phyloP scores from a whole-genome alignment of 2,888 invertebrate species.

The Idaea straminata region DNA sequence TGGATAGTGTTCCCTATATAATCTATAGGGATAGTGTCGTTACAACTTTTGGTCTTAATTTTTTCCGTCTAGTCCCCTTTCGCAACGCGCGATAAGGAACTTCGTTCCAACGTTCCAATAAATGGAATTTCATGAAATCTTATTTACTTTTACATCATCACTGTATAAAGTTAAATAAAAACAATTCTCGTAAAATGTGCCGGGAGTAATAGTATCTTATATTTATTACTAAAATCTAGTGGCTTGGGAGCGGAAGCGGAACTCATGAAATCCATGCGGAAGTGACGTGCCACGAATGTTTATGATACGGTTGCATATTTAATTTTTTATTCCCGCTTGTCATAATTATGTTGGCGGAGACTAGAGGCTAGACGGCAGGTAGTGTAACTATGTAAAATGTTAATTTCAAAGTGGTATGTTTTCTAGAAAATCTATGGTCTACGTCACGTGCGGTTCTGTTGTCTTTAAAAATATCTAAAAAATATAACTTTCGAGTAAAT shows the following conservation, averaged over 20 bases:
- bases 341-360: slow-evolving; percentile 24
- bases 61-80: too few species aligned
- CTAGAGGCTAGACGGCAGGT: slow-evolving; percentile 1
- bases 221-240: slow-evolving; percentile 34
- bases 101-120: too few species aligned
- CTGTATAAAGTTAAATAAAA: not conserved
- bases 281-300: slow-evolving; percentile 37
- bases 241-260: slow-evolving; percentile 20
- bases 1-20: too few species aligned
- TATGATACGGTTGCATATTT: slow-evolving; percentile 39
- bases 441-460: too few species aligned
- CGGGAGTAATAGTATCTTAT: slow-evolving; percentile 9
- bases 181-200: not conserved
- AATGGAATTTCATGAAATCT: not conserved
- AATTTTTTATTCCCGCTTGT: slow-evolving; percentile 39
- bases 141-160: not conserved
- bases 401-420: too few species aligned
- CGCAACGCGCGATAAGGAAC: too few species aligned
- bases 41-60: too few species aligned
- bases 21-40: too few species aligned
- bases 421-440: too few species aligned
- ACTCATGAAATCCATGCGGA: slow-evolving; percentile 40
- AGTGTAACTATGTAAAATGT: not conserved
- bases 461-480: too few species aligned
- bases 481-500: too few species aligned